phyloP scores from a whole-genome alignment of 2,888 invertebrate genomes.

The Hanleya hanleyi region DNA sequence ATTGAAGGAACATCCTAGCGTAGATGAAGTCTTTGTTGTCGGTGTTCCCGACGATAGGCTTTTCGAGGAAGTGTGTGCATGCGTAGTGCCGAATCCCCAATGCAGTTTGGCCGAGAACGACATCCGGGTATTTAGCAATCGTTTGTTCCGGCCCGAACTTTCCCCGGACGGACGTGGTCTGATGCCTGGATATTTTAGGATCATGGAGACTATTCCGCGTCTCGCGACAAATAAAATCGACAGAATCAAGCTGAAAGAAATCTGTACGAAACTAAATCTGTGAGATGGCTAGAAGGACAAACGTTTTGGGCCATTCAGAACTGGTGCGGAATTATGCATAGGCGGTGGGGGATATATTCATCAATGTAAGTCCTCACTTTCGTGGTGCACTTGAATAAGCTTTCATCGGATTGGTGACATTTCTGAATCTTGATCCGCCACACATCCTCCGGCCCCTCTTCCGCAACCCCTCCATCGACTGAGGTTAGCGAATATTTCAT shows the following conservation, averaged over 20 bases:
- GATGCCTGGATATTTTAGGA: slow-evolving; percentile 12
- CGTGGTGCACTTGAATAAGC: no score
- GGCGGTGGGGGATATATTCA: background rate
- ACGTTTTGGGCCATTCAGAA: background rate
- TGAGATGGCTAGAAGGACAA: no score
- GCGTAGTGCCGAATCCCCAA: slow-evolving; percentile 2
- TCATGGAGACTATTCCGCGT: slow-evolving; percentile 3
- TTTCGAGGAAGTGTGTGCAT: slow-evolving; percentile 19
- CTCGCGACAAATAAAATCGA: slow-evolving; percentile 6
- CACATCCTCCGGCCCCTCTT: no score
- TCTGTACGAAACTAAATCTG: background rate
- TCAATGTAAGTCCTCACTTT: no score
- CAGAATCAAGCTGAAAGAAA: background rate
- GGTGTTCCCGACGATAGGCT: slow-evolving; percentile 18
- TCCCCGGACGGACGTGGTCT: slow-evolving; percentile 8
- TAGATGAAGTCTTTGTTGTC: slow-evolving; percentile 9
- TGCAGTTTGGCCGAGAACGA: background rate
- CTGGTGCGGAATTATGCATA: background rate
- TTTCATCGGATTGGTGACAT: no score
- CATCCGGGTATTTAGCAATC: background rate
- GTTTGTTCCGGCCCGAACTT: background rate
- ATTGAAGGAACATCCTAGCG: background rate
- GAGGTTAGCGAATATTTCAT: no score
- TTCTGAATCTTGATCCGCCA: no score
- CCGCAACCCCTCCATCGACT: no score